Conservation (phyloP, 2,113 vertebrate genomes). For the Rhinolophus ferrumequinum region DNA sequence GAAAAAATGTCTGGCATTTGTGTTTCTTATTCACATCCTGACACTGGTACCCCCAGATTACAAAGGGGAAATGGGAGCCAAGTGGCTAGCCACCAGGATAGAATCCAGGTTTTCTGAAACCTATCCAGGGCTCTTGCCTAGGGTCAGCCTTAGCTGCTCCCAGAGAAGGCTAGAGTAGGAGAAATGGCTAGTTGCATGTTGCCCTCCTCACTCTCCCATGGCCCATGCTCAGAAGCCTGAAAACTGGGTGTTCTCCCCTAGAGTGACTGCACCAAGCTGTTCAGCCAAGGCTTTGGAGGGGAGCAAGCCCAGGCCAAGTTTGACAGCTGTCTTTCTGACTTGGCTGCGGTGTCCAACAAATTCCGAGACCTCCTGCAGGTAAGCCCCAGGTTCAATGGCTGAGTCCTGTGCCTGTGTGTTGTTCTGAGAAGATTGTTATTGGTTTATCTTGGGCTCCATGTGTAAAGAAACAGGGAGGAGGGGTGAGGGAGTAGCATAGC, state of each 20-base stretch:
- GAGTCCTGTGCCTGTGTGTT: neutral
- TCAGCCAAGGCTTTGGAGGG: constrained; percentile 91
- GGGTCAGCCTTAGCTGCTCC: neutral
- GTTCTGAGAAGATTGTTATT: constrained; percentile 8
- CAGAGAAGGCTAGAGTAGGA: neutral
- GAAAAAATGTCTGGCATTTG: neutral
- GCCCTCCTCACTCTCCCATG: neutral
- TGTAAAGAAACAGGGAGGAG: neutral
- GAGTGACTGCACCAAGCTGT: constrained; percentile 96
- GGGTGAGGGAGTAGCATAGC: neutral
- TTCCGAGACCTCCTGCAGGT: constrained; percentile 98
- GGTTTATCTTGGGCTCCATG: neutral
- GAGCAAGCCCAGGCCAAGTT: constrained; percentile 95
- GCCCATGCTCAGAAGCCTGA: neutral
- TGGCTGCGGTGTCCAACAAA: constrained; percentile 94
- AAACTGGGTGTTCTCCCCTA: constrained; percentile 77
- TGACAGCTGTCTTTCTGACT: constrained; percentile 96
- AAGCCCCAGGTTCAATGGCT: constrained; percentile 43
- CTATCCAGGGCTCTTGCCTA: neutral
- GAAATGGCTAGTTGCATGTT: neutral
- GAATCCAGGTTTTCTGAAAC: neutral
- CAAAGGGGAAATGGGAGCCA: neutral
- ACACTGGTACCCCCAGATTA: neutral
- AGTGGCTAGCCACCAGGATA: neutral
- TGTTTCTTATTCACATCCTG: neutral